These are phyloP conservation scores for Chloropsis hardwickii DNA, from an alignment of 2,113 vertebrate species.

Conservation along the genomic window DNA sequence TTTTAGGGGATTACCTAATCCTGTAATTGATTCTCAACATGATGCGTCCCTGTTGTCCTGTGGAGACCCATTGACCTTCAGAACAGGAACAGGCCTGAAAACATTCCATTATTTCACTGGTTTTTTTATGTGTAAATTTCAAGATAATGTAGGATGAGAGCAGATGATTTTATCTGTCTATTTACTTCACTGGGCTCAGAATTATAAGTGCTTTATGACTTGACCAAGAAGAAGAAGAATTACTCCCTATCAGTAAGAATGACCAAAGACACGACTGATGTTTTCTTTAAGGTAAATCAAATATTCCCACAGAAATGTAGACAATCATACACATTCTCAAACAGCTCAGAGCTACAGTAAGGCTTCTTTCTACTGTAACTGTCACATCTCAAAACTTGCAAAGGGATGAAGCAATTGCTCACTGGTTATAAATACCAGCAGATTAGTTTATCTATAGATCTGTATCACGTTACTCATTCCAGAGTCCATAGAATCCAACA, in stretches of 20 bases:
- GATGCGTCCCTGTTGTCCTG: not conserved
- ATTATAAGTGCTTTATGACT: constrained; percentile 21
- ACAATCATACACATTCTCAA: not conserved
- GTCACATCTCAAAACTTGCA: not conserved
- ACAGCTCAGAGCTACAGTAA: not conserved
- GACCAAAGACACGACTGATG: not conserved
- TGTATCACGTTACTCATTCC: constrained; percentile 47
- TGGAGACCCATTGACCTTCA: constrained; percentile 12
- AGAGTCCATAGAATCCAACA: constrained; percentile 24
- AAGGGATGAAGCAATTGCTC: constrained; percentile 27
- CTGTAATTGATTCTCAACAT: constrained; percentile 25
- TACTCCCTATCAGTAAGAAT: not conserved
- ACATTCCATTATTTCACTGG: constrained; percentile 58
- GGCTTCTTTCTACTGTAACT: not conserved
- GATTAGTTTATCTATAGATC: constrained; percentile 60
- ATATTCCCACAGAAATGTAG: not conserved
- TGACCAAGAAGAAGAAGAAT: not conserved
- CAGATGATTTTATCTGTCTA: constrained; percentile 51
- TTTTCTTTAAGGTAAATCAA: constrained; percentile 18
- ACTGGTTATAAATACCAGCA: constrained; percentile 53
- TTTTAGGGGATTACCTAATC: constrained; percentile 54
- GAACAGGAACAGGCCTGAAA: constrained; percentile 31
- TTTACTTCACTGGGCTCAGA: constrained; percentile 32
- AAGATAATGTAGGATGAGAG: constrained; percentile 45
- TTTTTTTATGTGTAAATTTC: constrained; percentile 65